Base-by-base conservation (phyloP, 2,888 invertebrate genomes). In the Meganola albula region DNA sequence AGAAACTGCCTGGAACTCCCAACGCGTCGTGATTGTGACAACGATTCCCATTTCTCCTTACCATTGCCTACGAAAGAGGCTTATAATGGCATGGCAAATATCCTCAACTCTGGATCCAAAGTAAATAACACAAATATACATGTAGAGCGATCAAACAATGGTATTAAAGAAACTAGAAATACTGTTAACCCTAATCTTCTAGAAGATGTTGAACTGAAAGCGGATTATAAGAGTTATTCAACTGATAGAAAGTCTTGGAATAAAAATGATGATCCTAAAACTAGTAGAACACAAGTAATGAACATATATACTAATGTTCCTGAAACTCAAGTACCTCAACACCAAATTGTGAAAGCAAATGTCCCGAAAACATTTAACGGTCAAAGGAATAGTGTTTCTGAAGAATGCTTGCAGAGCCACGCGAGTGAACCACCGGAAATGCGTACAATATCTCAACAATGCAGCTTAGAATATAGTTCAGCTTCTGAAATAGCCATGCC, bases 51-150 rank as follows among this genome's bases (percentile, higher is more conserved):
- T 38, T 66, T 80, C 14, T 86, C 87, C 0, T 41, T 83, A n/a
- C 89, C 89, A 0, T 57, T 88, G 26, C 84, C 88, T 1, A 71
- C 74, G 0, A 75, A 67, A 40, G 82, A 80, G 30, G 82, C 78
- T 3, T 89, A 87, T 48, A 84, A 82, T 37, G 88, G 87, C 30
- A 74, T 88, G 26, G 85, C 89, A 0, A 88, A 87, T 47, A 89
- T 93, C 10, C 88, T 92, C 37, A 91, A 90, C 37, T 87, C 90
- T 0, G 92, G 92, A 21, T 90, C 92, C 2, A 94, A 94, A 77
- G 91, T 93, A 0, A 93, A 94, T 59, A 94, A 94, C 44, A 93
- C 92, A 0, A 94, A 94, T 63, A 88, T 94, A 43, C 93, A 93
- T 55, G 91, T 92, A 0, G 92, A 92, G 53, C 73, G 88, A 40